Evolutionary conservation across 2,797 vertebrate species (phyloP), one percentile per base, ranked within the genome.

Genomic region (Argyrosomus regius): DNA sequence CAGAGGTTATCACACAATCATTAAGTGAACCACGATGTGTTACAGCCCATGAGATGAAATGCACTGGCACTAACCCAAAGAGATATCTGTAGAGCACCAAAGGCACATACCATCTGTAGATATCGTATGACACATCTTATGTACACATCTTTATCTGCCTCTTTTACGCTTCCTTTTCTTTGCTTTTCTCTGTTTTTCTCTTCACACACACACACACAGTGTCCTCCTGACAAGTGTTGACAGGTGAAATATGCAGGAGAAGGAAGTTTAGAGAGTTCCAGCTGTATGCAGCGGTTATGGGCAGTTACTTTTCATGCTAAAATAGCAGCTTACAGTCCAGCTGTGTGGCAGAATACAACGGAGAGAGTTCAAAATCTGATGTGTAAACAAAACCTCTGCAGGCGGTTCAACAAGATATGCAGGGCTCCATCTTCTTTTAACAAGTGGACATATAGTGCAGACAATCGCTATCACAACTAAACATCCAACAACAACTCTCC

Each of bases 1-100:
- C 85, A 89, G 85, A 92, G 85, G 91, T 93, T 87, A 91, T 84
- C 88, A 61, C 75, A 66, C 49, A 69, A 48, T 61, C 72, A 69
- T 11, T 56, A 77, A 83, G 63, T 87, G 75, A 88, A 74, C 63
- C 73, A 52, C n/a, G 68, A 78, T 72, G 78, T 83, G 83, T 63
- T 76, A 52, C 50, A 84, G 81, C 45, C 52, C 46, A 56, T 17
- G 59, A 81, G 50, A 75, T 77, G 75, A 82, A 83, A 81, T 68
- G 53, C 49, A 60, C 56, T 76, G 73, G 22, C 43, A 11, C 41
- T 46, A 49, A 83, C 41, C 56, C 81, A 84, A 57, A 54, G 50
- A 9, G 46, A 77, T 74, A 78, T 84, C 62, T 28, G 48, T 9
- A 66, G 31, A 63, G 71, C 26, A 39, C 53, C 64, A 61, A 53